Evolutionary conservation across 2,888 invertebrate genomes (phyloP).

Genomic region (Pristionchus entomophagus): DNA sequence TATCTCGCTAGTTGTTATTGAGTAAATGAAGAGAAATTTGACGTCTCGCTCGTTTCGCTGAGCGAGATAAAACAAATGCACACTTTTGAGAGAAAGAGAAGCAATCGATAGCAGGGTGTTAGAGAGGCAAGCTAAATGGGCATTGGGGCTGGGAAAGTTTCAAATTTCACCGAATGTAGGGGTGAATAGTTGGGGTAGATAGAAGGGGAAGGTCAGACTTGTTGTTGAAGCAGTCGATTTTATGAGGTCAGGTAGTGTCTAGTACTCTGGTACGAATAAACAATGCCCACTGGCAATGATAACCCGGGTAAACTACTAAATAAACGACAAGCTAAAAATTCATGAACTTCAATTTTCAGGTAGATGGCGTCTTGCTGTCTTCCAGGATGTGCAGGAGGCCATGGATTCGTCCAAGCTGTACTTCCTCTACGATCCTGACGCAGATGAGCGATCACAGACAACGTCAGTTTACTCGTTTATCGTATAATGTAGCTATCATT

Average conservation of each 20-base stretch:
- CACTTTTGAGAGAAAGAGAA: not conserved
- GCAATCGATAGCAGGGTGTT: not conserved
- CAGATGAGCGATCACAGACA: slow-evolving; percentile 70
- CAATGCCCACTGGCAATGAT: no score
- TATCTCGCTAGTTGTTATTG: slow-evolving; percentile 16
- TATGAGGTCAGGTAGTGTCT: no score
- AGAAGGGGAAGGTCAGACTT: not conserved
- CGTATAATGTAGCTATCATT: not conserved
- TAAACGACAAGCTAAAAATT: no score
- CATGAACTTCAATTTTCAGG: slow-evolving; percentile 46
- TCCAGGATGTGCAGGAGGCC: slow-evolving; percentile 74
- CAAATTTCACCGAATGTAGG: not conserved
- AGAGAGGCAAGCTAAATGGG: not conserved
- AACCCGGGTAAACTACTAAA: no score
- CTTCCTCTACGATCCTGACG: slow-evolving; percentile 74
- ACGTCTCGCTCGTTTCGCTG: not conserved
- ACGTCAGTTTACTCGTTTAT: slow-evolving; percentile 55
- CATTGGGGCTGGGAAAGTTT: not conserved
- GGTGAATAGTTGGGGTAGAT: not conserved
- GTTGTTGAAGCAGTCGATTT: no score
- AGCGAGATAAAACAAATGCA: not conserved
- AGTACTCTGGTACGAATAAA: no score
- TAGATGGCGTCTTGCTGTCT: slow-evolving; percentile 52
- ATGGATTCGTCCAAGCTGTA: slow-evolving; percentile 69
- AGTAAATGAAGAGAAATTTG: not conserved